phyloP scores from a whole-genome alignment of 2,113 vertebrate genomes.

The Hydrochoerus hydrochaeris region DNA sequence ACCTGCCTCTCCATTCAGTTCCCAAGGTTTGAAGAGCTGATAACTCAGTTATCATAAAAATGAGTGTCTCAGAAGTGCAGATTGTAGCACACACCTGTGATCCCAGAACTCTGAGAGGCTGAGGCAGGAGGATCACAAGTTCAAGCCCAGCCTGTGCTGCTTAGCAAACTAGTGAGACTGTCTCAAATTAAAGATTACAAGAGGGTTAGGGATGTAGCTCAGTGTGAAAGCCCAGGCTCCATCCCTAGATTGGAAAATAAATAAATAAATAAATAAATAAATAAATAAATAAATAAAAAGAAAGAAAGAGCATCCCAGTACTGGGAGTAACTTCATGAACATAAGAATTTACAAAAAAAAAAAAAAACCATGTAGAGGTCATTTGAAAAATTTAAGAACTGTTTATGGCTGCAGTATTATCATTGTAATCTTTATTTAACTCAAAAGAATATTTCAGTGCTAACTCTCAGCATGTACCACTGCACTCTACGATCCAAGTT shows the following conservation, averaged over 20 bases:
- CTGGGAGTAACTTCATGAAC: background rate
- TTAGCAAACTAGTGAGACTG: background rate
- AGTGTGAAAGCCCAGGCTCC: background rate
- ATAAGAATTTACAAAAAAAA: background rate
- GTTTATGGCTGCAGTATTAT: rapidly evolving
- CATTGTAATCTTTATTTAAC: background rate
- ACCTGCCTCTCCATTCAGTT: rapidly evolving
- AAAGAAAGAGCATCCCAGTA: background rate
- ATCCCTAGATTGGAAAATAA: background rate
- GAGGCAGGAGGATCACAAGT: background rate
- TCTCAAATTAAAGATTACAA: background rate
- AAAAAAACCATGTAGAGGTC: background rate
- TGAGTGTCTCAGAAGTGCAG: background rate
- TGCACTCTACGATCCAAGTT: rapidly evolving
- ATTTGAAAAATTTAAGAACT: background rate
- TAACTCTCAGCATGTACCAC: rapidly evolving
- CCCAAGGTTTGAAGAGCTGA: rapidly evolving
- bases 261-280: too few relatives aligned
- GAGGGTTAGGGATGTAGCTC: background rate
- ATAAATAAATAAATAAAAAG: too few relatives aligned
- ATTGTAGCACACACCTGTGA: background rate
- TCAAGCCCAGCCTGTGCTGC: background rate
- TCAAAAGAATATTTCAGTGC: rapidly evolving
- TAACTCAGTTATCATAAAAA: background rate
- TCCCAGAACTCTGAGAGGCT: background rate